phyloP scores from a whole-genome alignment of 2,113 vertebrate genomes.

The Talpa occidentalis region DNA sequence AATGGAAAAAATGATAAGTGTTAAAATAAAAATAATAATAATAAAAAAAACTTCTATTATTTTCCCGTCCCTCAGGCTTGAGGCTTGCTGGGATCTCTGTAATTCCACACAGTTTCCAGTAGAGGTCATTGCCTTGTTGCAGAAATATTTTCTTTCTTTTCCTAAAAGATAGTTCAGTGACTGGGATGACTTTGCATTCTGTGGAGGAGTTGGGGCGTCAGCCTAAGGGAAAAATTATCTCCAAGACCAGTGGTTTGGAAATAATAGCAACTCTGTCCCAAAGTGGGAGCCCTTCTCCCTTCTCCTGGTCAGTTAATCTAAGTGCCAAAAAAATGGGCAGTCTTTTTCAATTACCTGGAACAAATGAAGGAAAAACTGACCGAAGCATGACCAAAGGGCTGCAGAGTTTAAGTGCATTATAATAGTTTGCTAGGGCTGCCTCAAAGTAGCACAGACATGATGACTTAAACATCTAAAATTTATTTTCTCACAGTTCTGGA shows the following conservation, averaged over 20 bases:
- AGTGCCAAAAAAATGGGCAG: neutral
- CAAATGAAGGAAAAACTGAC: neutral
- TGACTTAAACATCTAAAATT: neutral
- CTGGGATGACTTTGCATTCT: neutral
- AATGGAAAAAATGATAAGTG: too few species aligned
- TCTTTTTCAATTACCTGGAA: neutral
- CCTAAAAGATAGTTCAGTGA: neutral
- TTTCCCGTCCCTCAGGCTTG: neutral
- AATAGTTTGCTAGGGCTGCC: neutral
- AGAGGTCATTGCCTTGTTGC: conserved; percentile 68
- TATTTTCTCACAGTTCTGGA: neutral
- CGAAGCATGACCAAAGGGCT: neutral
- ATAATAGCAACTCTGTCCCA: neutral
- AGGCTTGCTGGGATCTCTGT: neutral
- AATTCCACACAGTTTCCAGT: conserved; percentile 62
- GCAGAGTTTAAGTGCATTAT: neutral
- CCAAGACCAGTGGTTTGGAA: neutral
- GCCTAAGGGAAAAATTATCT: neutral
- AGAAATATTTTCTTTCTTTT: conserved; percentile 36
- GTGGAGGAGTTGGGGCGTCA: neutral
- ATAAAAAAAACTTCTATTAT: too few species aligned
- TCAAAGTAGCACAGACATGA: neutral
- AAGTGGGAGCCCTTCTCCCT: neutral
- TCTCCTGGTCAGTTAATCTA: neutral
- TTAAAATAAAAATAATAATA: too few species aligned